Evolutionary conservation across 1,140 invertebrate species (phyloP).

Genomic region (Prorops nasuta): DNA sequence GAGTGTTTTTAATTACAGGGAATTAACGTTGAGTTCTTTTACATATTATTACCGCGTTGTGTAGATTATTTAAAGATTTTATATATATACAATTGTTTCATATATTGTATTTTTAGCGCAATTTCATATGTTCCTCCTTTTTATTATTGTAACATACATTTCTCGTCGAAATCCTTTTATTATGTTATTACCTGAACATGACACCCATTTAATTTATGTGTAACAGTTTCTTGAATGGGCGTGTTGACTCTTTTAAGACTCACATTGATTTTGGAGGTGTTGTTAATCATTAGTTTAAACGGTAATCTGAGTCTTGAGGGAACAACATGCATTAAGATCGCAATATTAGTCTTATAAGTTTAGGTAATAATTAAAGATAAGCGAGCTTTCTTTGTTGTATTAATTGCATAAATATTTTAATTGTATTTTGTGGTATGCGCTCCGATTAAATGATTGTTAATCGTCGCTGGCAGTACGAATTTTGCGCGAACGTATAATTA

Average conservation of each 20-base stretch:
- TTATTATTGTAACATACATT: slow-evolving; percentile 42
- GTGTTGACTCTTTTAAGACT: slow-evolving; percentile 3
- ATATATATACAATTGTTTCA: slow-evolving; percentile 37
- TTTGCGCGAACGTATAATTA: slow-evolving; percentile 20
- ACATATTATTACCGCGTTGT: slow-evolving; percentile 22
- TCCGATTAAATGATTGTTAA: not conserved
- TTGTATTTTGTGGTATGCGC: slow-evolving; percentile 10
- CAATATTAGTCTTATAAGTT: slow-evolving; percentile 42
- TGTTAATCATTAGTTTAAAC: too few species aligned
- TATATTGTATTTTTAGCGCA: slow-evolving; percentile 45
- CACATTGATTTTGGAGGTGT: not conserved
- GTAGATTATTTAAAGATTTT: slow-evolving; percentile 43
- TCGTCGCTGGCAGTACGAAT: slow-evolving; percentile 4
- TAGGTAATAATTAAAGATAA: slow-evolving; percentile 26
- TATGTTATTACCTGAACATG: slow-evolving; percentile 27
- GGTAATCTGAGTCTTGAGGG: not conserved
- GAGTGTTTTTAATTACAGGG: slow-evolving; percentile 2
- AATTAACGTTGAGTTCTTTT: not conserved
- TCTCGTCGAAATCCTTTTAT: slow-evolving; percentile 28
- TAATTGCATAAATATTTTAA: slow-evolving; percentile 21
- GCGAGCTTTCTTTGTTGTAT: slow-evolving; percentile 36
- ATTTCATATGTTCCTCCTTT: slow-evolving; percentile 43
- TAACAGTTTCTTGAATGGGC: slow-evolving; percentile 2
- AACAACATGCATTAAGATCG: slow-evolving; percentile 19
- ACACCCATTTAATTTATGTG: slow-evolving; percentile 29